Conservation (phyloP, 2,113 vertebrate genomes). For the Eleginops maclovinus region DNA sequence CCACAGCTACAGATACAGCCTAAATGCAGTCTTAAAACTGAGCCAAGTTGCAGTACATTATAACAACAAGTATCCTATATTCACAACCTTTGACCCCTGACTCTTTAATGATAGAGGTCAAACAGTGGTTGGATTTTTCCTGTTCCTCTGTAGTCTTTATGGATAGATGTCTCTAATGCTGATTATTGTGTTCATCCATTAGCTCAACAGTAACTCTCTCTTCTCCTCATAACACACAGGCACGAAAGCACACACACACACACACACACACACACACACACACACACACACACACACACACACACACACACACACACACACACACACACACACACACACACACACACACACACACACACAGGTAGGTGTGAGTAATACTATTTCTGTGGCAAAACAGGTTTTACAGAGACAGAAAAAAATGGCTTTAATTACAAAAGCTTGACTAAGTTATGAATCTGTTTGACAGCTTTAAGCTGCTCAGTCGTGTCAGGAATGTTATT, state of each 20-base stretch:
- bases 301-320: neutral
- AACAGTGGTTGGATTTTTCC: slow-evolving; percentile 36
- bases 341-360: neutral
- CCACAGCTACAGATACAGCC: neutral
- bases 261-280: neutral
- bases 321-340: slow-evolving; percentile 5
- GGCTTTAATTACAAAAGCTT: slow-evolving; percentile 2
- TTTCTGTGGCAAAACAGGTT: slow-evolving; percentile 62
- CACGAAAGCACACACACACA: neutral
- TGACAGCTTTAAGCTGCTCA: slow-evolving; percentile 54
- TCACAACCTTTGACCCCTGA: slow-evolving; percentile 42
- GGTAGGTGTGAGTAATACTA: slow-evolving; percentile 12
- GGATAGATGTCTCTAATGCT: slow-evolving; percentile 5
- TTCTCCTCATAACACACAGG: neutral
- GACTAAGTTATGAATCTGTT: slow-evolving; percentile 17
- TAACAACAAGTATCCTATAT: slow-evolving; percentile 2
- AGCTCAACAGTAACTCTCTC: slow-evolving; percentile 30
- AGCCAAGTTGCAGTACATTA: slow-evolving; percentile 2
- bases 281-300: neutral
- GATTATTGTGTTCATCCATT: slow-evolving; percentile 36
- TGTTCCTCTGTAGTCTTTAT: slow-evolving; percentile 39
- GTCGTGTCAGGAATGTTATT: slow-evolving; percentile 51
- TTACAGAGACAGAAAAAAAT: slow-evolving; percentile 18
- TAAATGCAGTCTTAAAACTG: neutral
- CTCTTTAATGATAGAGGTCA: slow-evolving; percentile 38